phyloP scores from a whole-genome alignment of 2,888 invertebrate species.

The Hyppa rectilinea region DNA sequence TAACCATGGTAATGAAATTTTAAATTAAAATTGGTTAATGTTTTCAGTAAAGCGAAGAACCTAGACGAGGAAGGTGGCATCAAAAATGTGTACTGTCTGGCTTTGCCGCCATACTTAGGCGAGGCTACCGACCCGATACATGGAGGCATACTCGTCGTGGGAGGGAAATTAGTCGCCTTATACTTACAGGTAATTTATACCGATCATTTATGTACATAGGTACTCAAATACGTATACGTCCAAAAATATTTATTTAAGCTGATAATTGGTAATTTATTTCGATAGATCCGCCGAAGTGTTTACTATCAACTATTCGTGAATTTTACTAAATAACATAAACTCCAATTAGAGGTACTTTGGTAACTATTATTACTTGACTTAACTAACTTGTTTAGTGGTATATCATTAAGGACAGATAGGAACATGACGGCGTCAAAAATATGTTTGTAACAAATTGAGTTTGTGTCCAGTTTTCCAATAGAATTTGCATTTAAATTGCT shows the following conservation, averaged over 20 bases:
- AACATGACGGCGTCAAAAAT: neutral
- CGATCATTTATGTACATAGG: neutral
- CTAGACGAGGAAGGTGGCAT: constrained; percentile 68
- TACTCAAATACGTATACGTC: neutral
- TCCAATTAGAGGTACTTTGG: neutral
- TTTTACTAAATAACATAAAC: constrained; percentile 14
- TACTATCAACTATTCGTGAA: too few relatives aligned
- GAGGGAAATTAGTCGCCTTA: constrained; percentile 81
- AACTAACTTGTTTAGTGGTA: neutral
- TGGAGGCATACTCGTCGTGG: constrained; percentile 80
- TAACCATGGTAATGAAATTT: neutral
- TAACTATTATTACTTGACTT: neutral
- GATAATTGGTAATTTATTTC: constrained; percentile 3
- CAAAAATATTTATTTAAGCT: constrained; percentile 15
- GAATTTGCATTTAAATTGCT: constrained; percentile 55
- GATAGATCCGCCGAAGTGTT: constrained; percentile 10
- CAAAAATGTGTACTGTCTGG: constrained; percentile 81
- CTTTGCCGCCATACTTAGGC: constrained; percentile 78
- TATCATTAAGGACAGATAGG: neutral
- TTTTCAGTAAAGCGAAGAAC: constrained; percentile 73
- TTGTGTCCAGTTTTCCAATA: constrained; percentile 17
- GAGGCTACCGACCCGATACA: constrained; percentile 80
- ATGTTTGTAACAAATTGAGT: constrained; percentile 2
- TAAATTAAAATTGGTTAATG: constrained; percentile 29
- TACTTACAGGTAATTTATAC: constrained; percentile 79